Base-by-base conservation (phyloP, 2,888 invertebrate genomes). In the Scaptomyza parva region DNA sequence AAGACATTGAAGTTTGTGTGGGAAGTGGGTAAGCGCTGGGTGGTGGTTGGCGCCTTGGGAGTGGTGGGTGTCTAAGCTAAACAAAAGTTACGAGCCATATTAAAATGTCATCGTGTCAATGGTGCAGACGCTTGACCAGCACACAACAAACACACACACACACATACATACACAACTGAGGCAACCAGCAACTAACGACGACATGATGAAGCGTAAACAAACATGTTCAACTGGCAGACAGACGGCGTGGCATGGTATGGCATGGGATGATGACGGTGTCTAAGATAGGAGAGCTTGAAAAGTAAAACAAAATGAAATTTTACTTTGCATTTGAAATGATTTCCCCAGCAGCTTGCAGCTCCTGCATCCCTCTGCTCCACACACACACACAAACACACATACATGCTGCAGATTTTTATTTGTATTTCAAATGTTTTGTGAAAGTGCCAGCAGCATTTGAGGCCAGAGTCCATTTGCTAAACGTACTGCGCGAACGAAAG, bases 131-230 rank as follows among this genome's bases (percentile, higher is more conserved):
- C 78, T 75, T 65, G 78, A 54, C 75, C 71, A 63, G 75, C 64
- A 47, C 55, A 28, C 41, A 51, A 45, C 18, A 40, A 12, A 28
- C 28, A 45, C 28, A 43, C 20, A 40, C 17, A 40, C 18, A 39
- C 39, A 40, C 37, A 39, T 11, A 44, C 26, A 17, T 5, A 30
- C n/a, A n/a, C 9, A 58, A 37, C 47, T 44, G 28, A 62, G 61
- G 70, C 35, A 33, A 63, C 68, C 77, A 71, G 67, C 82, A 78
- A 81, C 82, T 82, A 82, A 82, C 82, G 82, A 82, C 82, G 81
- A 89, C 89, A 89, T 86, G 88, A 78, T 88, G 85, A 88, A 86
- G 85, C 88, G 88, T 86, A 85, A 88, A 89, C 80, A 89, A 89
- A 87, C 84, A 86, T 89, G 88, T 74, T 76, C 72, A 84, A 78